Evolutionary conservation across 2,797 vertebrate species (phyloP).

Genomic region (Sebastolobus altivelis): DNA sequence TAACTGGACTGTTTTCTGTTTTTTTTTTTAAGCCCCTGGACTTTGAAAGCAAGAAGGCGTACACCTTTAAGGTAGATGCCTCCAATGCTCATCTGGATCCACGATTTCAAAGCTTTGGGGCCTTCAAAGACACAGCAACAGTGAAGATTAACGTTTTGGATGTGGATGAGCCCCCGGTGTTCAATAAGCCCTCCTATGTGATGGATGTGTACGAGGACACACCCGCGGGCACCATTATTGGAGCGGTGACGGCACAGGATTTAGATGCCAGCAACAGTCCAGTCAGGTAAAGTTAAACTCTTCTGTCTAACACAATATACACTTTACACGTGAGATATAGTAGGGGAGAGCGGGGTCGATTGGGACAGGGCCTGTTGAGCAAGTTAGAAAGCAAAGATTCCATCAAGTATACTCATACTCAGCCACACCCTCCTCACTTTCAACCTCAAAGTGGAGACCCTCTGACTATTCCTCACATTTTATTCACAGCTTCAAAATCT

Average conservation of each 20-base stretch:
- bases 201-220: conserved; percentile 99
- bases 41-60: conserved; percentile 97
- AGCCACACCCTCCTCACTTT: accelerated
- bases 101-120: conserved; percentile 92
- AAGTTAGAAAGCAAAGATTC: neutral
- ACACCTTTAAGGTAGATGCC: conserved; percentile 98
- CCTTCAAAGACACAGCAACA: conserved; percentile 97
- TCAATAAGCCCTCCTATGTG: conserved; percentile 92
- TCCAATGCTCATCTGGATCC: conserved; percentile 94
- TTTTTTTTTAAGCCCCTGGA: conserved; percentile 88
- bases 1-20: neutral
- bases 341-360: neutral
- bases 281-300: conserved; percentile 87
- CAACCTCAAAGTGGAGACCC: neutral
- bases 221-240: conserved; percentile 93
- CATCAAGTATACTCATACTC: neutral
- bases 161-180: conserved; percentile 96
- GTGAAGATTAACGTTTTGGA: conserved; percentile 97
- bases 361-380: too few species aligned
- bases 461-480: neutral
- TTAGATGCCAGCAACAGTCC: conserved; percentile 93
- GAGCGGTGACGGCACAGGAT: conserved; percentile 97
- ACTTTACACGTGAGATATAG: neutral
- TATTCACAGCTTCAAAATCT: neutral
- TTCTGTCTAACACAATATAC: conserved; percentile 6